These are phyloP conservation scores for Isotomurus palustris DNA, from an alignment of 2,888 invertebrate genomes.

Conservation along the genomic window DNA sequence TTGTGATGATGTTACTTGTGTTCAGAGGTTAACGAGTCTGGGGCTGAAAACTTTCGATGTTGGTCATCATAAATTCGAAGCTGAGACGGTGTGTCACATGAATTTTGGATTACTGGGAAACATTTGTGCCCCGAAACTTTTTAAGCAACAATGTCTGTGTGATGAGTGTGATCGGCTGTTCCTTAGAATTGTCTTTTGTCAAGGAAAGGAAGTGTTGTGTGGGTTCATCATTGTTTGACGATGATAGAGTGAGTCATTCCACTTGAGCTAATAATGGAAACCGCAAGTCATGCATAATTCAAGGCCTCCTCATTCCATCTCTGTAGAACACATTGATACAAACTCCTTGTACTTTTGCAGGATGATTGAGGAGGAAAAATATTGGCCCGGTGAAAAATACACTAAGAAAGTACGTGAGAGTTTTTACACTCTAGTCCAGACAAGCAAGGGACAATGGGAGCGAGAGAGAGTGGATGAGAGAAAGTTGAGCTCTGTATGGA, in stretches of 20 bases:
- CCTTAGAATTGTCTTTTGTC: constrained; percentile 7
- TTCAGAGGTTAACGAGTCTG: no score
- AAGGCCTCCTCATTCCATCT: neutral
- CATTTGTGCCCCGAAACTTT: no score
- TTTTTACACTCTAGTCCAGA: neutral
- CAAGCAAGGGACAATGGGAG: neutral
- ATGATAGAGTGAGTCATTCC: neutral
- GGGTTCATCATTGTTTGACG: constrained; percentile 1
- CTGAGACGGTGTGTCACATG: no score
- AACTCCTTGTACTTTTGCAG: neutral
- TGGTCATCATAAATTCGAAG: no score
- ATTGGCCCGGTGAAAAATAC: neutral
- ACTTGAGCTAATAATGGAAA: constrained; percentile 2
- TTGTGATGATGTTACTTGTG: no score
- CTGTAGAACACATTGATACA: neutral
- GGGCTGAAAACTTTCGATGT: no score
- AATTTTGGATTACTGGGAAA: no score
- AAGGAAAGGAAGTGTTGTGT: neutral
- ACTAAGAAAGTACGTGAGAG: neutral
- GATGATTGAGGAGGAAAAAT: constrained; percentile 7
- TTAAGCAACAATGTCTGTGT: no score
- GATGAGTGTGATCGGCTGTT: no score
- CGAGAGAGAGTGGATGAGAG: no score
- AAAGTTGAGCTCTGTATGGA: no score
- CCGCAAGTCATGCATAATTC: constrained; percentile 7